phyloP scores from a whole-genome alignment of 2,888 invertebrate genomes.

The Anticlea derivata region DNA sequence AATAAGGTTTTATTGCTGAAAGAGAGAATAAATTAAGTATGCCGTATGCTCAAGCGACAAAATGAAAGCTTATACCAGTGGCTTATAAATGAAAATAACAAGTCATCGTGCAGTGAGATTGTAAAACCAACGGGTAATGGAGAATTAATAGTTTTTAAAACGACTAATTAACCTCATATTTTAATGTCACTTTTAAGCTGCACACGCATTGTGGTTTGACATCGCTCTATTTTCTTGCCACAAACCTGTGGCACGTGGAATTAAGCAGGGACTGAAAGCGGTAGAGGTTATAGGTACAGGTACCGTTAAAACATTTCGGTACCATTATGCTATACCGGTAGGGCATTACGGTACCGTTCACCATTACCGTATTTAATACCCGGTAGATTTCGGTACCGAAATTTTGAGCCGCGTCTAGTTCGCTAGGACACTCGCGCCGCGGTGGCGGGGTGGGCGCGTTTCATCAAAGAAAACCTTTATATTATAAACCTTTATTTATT shows the following conservation, averaged over 20 bases:
- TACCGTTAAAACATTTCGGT: too few species aligned
- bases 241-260: background rate
- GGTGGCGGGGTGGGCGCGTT: too few species aligned
- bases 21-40: conserved; percentile 15
- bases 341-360: too few species aligned
- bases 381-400: too few species aligned
- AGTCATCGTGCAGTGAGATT: conserved; percentile 9
- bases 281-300: too few species aligned
- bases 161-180: conserved; percentile 18
- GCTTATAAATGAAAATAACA: conserved; percentile 18
- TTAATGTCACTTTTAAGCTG: conserved; percentile 6
- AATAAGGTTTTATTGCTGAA: conserved; percentile 79
- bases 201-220: background rate
- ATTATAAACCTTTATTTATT: too few species aligned
- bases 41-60: conserved; percentile 1
- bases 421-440: too few species aligned
- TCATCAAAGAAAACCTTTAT: too few species aligned
- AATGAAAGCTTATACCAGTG: conserved; percentile 14
- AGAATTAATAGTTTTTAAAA: conserved; percentile 15
- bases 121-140: conserved; percentile 10
- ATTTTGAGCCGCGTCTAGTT: too few species aligned
- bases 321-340: too few species aligned
- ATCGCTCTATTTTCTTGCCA: background rate
- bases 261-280: too few species aligned
- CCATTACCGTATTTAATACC: too few species aligned